Evolutionary conservation across 2,113 vertebrate genomes (phyloP).

Genomic region (Cyanoliseus patagonus): DNA sequence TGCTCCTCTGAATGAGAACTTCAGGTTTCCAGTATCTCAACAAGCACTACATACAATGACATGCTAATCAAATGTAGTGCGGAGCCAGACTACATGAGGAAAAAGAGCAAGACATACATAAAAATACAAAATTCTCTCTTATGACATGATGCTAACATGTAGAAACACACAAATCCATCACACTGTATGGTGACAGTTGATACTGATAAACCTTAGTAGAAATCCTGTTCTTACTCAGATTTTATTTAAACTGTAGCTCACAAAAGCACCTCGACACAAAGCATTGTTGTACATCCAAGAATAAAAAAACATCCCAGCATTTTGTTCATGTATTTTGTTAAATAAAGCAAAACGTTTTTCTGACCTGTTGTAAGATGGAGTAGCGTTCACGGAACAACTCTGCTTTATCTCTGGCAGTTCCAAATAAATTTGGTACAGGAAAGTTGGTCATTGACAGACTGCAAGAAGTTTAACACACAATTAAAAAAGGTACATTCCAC

Average conservation of each 20-base stretch:
- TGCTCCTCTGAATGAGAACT: background rate
- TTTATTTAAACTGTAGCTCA: background rate
- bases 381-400: slow-evolving; percentile 94
- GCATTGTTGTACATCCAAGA: background rate
- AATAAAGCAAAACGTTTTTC: background rate
- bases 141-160: background rate
- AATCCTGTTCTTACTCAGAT: background rate
- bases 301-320: background rate
- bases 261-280: background rate
- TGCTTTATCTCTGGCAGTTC: slow-evolving; percentile 89
- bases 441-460: slow-evolving; percentile 88
- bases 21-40: background rate
- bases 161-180: background rate
- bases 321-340: background rate
- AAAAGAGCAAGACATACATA: background rate
- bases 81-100: background rate
- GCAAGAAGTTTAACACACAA: background rate
- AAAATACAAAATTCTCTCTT: background rate
- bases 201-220: background rate
- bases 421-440: slow-evolving; percentile 84
- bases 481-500: background rate
- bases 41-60: background rate
- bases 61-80: background rate
- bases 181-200: background rate
- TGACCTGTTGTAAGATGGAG: slow-evolving; percentile 89